Conservation (phyloP, 2,888 invertebrate species). For the Andrena flavipes region DNA sequence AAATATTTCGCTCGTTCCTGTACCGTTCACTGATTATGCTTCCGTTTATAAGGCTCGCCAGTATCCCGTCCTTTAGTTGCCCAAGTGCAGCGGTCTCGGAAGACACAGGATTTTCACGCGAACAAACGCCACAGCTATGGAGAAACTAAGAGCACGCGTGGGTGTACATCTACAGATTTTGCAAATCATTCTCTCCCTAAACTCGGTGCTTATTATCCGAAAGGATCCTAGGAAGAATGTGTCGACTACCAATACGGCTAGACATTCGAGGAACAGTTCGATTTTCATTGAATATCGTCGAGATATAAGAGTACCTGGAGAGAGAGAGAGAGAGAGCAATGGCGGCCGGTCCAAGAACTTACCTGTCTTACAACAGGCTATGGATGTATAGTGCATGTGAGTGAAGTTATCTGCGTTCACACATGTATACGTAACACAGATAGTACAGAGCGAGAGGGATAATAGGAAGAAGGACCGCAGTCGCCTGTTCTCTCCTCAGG, state of each 20-base stretch:
- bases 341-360: no score
- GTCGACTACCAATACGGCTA: neutral
- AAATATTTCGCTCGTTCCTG: slow-evolving; percentile 59
- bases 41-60: slow-evolving; percentile 78
- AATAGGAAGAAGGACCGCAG: no score
- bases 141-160: slow-evolving; percentile 55
- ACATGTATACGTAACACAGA: no score
- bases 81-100: slow-evolving; percentile 34
- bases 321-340: no score
- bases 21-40: slow-evolving; percentile 77
- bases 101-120: slow-evolving; percentile 7
- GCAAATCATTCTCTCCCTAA: no score
- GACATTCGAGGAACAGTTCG: neutral
- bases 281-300: no score
- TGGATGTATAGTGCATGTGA: no score
- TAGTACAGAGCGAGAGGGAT: no score
- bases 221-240: neutral
- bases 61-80: slow-evolving; percentile 72
- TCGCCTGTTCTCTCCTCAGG: no score
- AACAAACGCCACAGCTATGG: slow-evolving; percentile 35
- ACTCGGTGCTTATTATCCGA: neutral
- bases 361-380: no score
- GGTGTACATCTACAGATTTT: slow-evolving; percentile 40
- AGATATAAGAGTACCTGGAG: no score
- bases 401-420: no score